A percentile compares a stretch with the other conserved stretches of the same genome.
phyloP scores from a whole-genome alignment of 1,140 invertebrate species.

The Phocides pigmalion region DNA sequence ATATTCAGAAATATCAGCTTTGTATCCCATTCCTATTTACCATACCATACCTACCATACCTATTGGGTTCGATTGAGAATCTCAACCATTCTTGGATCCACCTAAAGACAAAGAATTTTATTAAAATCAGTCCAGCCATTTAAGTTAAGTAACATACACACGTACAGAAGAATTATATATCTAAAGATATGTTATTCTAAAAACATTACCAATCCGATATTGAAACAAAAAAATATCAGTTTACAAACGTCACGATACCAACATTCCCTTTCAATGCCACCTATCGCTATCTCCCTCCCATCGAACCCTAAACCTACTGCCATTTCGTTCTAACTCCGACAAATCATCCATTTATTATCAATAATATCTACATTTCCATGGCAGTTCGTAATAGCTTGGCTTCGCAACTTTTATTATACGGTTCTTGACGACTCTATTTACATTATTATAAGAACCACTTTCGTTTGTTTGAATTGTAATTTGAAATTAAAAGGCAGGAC shows the following conservation, averaged over 20 bases:
- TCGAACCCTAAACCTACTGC: neutral
- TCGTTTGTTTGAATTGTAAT: conserved; percentile 29
- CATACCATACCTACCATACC: no score
- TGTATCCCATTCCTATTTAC: no score
- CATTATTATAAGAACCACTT: neutral
- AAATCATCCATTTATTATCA: conserved; percentile 41
- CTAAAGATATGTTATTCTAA: no score
- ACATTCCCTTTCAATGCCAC: conserved; percentile 24
- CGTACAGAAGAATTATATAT: no score
- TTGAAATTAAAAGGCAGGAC: conserved; percentile 48
- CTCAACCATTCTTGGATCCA: no score
- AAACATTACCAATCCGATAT: neutral
- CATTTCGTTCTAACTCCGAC: conserved; percentile 18
- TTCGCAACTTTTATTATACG: conserved; percentile 14
- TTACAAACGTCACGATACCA: conserved; percentile 8
- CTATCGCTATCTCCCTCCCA: neutral
- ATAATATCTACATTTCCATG: conserved; percentile 43
- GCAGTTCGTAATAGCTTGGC: conserved; percentile 27
- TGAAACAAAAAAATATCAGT: neutral
- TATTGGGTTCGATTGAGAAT: no score
- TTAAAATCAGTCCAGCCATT: no score
- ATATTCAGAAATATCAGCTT: no score
- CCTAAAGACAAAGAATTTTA: no score
- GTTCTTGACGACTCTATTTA: neutral
- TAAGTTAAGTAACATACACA: no score